Percentiles rank a stretch among this genome's conserved stretches.
phyloP scores from a whole-genome alignment of 1,140 invertebrate species.

The Drosophila ironensis region DNA sequence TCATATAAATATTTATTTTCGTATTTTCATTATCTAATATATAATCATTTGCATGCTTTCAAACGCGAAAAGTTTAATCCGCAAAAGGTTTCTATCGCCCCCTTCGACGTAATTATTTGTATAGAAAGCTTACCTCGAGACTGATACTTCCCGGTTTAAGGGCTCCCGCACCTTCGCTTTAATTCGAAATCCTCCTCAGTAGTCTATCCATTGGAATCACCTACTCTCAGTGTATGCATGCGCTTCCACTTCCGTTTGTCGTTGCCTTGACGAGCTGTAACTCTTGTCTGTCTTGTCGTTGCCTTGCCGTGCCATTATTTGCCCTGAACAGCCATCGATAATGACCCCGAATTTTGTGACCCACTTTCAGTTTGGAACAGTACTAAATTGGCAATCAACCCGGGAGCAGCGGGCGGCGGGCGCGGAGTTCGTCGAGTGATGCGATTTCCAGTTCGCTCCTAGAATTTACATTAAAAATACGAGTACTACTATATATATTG shows the following conservation, averaged over 20 bases:
- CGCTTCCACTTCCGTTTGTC: constrained; percentile 1
- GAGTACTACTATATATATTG: too few species aligned
- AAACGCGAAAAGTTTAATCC: too few species aligned
- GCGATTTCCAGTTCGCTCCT: constrained; percentile 22
- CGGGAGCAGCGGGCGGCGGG: constrained; percentile 26
- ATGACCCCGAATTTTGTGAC: constrained; percentile 46
- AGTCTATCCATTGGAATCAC: constrained; percentile 1
- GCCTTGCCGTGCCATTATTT: constrained; percentile 31
- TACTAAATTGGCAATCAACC: constrained; percentile 46
- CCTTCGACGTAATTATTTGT: too few species aligned
- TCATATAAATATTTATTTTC: too few species aligned
- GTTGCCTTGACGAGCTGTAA: constrained; percentile 20
- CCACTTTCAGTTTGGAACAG: constrained; percentile 69
- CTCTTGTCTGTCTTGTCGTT: constrained; percentile 16
- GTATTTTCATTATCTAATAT: too few species aligned
- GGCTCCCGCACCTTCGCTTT: too few species aligned
- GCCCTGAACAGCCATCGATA: constrained; percentile 21
- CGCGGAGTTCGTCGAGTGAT: constrained; percentile 8
- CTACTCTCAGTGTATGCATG: constrained; percentile 32
- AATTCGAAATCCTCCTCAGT: neutral
- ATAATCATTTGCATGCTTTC: too few species aligned
- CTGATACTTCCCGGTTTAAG: neutral
- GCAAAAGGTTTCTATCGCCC: too few species aligned
- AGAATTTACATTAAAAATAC: constrained; percentile 37
- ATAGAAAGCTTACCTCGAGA: neutral